Base-by-base conservation (phyloP, 2,888 invertebrate genomes). In the Ornithoptera priamus region DNA sequence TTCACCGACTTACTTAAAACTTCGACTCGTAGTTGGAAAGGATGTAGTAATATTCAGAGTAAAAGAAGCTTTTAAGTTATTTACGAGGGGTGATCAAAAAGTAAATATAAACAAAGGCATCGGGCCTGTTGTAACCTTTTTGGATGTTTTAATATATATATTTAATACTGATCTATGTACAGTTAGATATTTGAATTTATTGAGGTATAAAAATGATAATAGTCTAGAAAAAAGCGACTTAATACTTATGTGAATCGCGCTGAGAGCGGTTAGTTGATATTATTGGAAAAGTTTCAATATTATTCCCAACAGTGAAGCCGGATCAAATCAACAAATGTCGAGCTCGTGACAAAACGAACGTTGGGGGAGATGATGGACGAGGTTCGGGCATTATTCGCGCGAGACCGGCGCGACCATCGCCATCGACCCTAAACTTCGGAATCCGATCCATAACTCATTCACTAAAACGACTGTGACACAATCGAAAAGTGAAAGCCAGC, bases 361-460 rank as follows among this genome's bases (percentile, higher is more conserved):
- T 72, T 73, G 74, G 73, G 74, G 72, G 71, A 72, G 73, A 68
- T 74, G 74, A 75, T 73, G 73, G 74, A 65, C 71, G 65, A 67
- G 67, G 72, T 66, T 65, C 74, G 71, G 62, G 10, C 39, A 8
- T 39, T 30, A 72, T 74, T 76, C 76, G 76, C 74, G 68, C 73
- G 70, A 70, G 42, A 62, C 61, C 74, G 76, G 75, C 74, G 72
- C 72, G 62, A 70, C 73, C 75, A 69, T 68, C 71, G 68, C 72
- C 72, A 75, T 56, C 62, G 77, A 77, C 81, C 82, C 81, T 81
- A 80, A 81, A 81, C 72, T 77, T 74, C 72, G 78, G 77, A 80
- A 84, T 83, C 77, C 79, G 76, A 80, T 81, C 75, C 68, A 74
- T 79, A 78, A 83, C 82, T 80, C 74, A 80, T 75, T 75, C 74